Evolutionary conservation across 2,888 invertebrate species (phyloP), one percentile per base, ranked within the genome.

Genomic region (Opisthograptis luteolata): DNA sequence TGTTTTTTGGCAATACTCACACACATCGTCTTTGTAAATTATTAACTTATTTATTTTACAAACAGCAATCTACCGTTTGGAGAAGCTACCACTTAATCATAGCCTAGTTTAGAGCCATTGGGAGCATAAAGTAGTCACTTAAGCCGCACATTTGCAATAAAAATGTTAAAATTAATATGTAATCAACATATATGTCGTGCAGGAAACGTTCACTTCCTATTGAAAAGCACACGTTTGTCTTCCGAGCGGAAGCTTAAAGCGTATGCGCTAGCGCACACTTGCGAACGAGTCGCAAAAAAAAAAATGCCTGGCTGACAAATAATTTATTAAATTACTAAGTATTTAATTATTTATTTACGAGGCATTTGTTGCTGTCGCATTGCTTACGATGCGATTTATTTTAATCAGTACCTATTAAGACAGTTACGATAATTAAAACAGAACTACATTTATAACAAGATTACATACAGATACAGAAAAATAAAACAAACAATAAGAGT

Each of bases 171-270:
- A 48, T 53, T 43, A 40, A 55, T 48, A 43, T 55, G 64, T 69
- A 72, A 67, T 62, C 47, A 64, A 65, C 70, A 55, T 66, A 70
- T 65, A 64, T 15, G 67, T 66, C 58, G 43, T 71, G 54, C 59
- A 72, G 76, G 77, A 79, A 79, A 68, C 62, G 43, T 54, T 62
- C 47, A 76, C 80, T 80, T 80, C 80, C 78, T 73, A 74, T 75
- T 72, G 63, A 76, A 79, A 76, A 72, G 67, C 60, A 58, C 62
- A 62, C 59, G 66, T 72, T 66, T 70, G 64, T 68, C 61, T 71
- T 66, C 60, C 67, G 70, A 71, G 73, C 74, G 79, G 80, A 79
- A 80, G 73, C 64, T 60, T 64, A 27, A 10, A 15, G 25, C 10
- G 12, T 40, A 57, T 39, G 41, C 35, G 45, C 37, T 43, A 20